Conservation (phyloP, 2,888 invertebrate species). For the Megaustenia siamemsis region DNA sequence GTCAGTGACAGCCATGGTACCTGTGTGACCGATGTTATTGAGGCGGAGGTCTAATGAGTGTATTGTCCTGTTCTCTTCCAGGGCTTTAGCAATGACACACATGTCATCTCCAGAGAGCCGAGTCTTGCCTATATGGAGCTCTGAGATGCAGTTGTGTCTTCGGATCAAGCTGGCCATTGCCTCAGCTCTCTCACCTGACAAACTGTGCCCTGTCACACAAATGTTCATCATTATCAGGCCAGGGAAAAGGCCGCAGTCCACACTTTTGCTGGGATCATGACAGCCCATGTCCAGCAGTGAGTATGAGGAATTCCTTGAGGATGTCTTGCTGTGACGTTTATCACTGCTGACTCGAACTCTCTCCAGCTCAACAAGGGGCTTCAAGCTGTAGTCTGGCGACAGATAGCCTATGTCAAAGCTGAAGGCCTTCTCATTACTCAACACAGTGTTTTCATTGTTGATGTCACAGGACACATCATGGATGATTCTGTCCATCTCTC, state of each 20-base stretch:
- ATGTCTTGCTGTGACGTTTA: conserved; percentile 63
- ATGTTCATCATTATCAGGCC: conserved; percentile 74
- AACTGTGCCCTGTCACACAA: conserved; percentile 72
- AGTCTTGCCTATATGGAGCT: conserved; percentile 75
- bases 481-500: conserved; percentile 70
- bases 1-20: conserved; percentile 68
- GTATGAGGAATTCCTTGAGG: conserved; percentile 67
- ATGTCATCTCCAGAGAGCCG: conserved; percentile 71
- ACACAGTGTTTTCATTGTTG: conserved; percentile 61
- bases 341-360: conserved; percentile 63
- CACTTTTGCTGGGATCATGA: conserved; percentile 49
- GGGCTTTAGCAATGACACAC: conserved; percentile 64
- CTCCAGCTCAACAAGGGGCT: conserved; percentile 74
- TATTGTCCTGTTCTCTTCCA: conserved; percentile 66
- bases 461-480: conserved; percentile 63
- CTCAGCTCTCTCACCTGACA: conserved; percentile 67
- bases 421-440: conserved; percentile 72
- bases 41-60: conserved; percentile 74
- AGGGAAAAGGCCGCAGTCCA: conserved; percentile 54
- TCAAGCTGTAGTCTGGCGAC: conserved; percentile 69
- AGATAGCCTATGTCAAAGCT: conserved; percentile 75
- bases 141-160: conserved; percentile 72
- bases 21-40: conserved; percentile 72
- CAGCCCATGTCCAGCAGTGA: conserved; percentile 64
- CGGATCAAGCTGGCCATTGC: conserved; percentile 68